Base-by-base conservation (phyloP, 2,113 vertebrate species). In the Oriolus oriolus region DNA sequence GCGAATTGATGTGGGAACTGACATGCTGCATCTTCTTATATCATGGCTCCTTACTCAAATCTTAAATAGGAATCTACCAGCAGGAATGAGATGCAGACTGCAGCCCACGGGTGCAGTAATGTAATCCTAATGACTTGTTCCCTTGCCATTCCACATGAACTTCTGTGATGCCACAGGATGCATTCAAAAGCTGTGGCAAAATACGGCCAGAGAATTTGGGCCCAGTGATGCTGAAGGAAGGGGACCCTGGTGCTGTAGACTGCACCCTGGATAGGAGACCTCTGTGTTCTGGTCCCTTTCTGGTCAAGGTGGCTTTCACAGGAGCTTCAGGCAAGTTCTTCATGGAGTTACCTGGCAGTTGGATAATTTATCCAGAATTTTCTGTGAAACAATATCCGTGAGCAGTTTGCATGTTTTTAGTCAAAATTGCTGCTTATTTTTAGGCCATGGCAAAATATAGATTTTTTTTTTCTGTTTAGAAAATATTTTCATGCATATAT, bases 191-290 rank as follows among this genome's bases (percentile, higher is more conserved):
- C 39, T 50, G 4, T 1, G 1, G 45, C 35, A 42, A n/a, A 65
- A 6, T 16, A 35, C 10, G 16, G 13, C 9, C 9, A 9, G 16
- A 59, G 57, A 63, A 49, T 81, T 33, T 44, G 23, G 47, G 6
- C 24, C 5, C 9, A 28, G 6, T 6, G 1, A 0, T 63, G 23
- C 12, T 60, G 33, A 69, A 54, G 44, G 35, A 2, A 2, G 3
- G 39, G 27, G 50, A 42, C 12, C 37, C 16, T 21, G 26, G 8
- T 20, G 42, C 15, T 47, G 8, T 16, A 26, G n/a, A 12, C 20
- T 35, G 28, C 39, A 35, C 4, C 4, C 41, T 53, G 64, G 37
- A 13, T 1, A 3, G 35, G 37, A 71, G 5, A 20, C 1, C 1
- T 73, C 5, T 28, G 11, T 44, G 21, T 26, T 27, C 53, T 81